These are phyloP conservation scores for Philopedon plagiatum DNA, from an alignment of 2,888 invertebrate genomes.

Conservation along the genomic window DNA sequence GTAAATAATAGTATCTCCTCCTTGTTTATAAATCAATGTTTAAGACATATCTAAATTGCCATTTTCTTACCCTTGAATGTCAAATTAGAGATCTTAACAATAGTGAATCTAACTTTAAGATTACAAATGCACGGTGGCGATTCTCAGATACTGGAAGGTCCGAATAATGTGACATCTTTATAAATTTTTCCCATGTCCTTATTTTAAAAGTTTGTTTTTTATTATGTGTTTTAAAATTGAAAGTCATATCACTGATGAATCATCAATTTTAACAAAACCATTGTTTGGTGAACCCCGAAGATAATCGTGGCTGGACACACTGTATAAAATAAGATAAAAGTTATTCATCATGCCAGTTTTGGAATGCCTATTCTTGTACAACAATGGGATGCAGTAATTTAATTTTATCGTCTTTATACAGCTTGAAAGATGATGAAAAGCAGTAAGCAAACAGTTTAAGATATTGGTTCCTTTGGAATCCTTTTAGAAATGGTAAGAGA, in stretches of 20 bases:
- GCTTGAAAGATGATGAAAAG: background rate
- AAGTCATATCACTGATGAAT: background rate
- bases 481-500: background rate
- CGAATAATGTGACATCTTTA: background rate
- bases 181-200: background rate
- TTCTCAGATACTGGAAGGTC: too few species aligned
- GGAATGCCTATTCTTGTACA: constrained; percentile 7
- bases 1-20: too few species aligned
- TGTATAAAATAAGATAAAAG: background rate
- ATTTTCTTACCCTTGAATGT: too few species aligned
- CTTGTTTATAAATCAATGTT: too few species aligned
- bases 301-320: background rate
- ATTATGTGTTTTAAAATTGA: background rate
- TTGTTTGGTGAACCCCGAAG: background rate
- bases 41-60: too few species aligned
- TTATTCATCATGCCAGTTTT: background rate
- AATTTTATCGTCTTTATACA: background rate
- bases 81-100: too few species aligned
- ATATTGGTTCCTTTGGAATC: background rate
- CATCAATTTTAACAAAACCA: constrained; percentile 7
- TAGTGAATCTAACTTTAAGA: too few species aligned
- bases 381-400: constrained; percentile 6
- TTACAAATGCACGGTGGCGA: too few species aligned
- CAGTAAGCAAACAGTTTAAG: background rate
- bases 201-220: background rate